phyloP scores from a whole-genome alignment of 2,113 vertebrate species.

The Australoheros scitulus region DNA sequence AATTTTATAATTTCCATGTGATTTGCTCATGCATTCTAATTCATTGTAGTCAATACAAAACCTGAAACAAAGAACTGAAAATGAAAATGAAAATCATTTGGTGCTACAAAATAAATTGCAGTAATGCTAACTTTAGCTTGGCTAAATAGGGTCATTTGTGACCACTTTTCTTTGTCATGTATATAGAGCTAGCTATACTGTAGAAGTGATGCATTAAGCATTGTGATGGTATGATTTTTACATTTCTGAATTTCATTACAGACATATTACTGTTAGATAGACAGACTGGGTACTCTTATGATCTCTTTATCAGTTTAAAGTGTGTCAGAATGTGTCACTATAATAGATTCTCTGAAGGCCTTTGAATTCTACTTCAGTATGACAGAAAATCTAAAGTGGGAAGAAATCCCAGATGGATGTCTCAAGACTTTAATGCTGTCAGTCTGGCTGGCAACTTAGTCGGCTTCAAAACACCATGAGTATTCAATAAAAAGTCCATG shows the following conservation, averaged over 20 bases:
- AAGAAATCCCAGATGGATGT: background rate
- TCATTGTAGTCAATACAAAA: background rate
- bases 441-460: background rate
- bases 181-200: background rate
- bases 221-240: background rate
- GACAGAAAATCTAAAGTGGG: background rate
- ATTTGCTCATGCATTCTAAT: background rate
- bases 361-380: background rate
- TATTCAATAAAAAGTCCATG: conserved; percentile 15
- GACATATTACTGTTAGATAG: background rate
- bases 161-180: background rate
- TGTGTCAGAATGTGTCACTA: background rate
- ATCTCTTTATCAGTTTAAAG: background rate
- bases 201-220: background rate
- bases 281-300: background rate
- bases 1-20: background rate
- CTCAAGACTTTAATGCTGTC: background rate
- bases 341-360: background rate
- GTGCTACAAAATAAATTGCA: background rate
- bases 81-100: background rate
- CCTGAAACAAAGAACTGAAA: background rate
- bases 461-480: background rate
- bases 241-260: background rate
- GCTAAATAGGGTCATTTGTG: conserved; percentile 16
- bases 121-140: background rate